Conservation (phyloP, 2,113 vertebrate genomes). For the Dissostichus mawsoni region DNA sequence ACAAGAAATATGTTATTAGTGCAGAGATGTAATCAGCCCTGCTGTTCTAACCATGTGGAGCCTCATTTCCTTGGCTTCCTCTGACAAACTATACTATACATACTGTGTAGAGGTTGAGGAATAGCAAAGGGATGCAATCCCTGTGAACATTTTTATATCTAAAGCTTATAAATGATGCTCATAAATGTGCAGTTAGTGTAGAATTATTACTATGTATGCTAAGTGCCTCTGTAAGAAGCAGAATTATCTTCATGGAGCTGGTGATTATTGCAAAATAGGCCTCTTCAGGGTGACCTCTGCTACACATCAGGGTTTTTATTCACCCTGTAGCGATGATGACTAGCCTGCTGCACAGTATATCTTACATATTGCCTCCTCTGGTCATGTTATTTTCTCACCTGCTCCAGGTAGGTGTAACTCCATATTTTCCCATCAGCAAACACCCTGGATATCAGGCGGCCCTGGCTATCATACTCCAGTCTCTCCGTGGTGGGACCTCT, state of each 20-base stretch:
- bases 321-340: slow-evolving; percentile 32
- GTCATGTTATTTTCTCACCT: slow-evolving; percentile 84
- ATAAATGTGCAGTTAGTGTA: slow-evolving; percentile 10
- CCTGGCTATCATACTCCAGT: slow-evolving; percentile 93
- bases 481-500: slow-evolving; percentile 93
- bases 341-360: slow-evolving; percentile 16
- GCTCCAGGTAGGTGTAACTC: slow-evolving; percentile 98
- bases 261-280: slow-evolving; percentile 29
- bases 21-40: not conserved
- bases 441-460: slow-evolving; percentile 92
- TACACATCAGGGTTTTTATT: slow-evolving; percentile 16
- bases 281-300: slow-evolving; percentile 45
- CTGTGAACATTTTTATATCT: slow-evolving; percentile 13
- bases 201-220: slow-evolving; percentile 14
- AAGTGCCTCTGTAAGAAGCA: slow-evolving; percentile 13
- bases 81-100: not conserved
- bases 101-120: slow-evolving; percentile 14
- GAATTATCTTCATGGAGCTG: not conserved
- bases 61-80: slow-evolving; percentile 1
- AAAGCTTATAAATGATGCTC: slow-evolving; percentile 11
- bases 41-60: not conserved
- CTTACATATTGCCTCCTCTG: slow-evolving; percentile 18
- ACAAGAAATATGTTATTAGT: not conserved
- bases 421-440: slow-evolving; percentile 98
- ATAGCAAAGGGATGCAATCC: not conserved